Evolutionary conservation across 2,113 vertebrate genomes (phyloP).

Genomic region (Macrotus californicus): DNA sequence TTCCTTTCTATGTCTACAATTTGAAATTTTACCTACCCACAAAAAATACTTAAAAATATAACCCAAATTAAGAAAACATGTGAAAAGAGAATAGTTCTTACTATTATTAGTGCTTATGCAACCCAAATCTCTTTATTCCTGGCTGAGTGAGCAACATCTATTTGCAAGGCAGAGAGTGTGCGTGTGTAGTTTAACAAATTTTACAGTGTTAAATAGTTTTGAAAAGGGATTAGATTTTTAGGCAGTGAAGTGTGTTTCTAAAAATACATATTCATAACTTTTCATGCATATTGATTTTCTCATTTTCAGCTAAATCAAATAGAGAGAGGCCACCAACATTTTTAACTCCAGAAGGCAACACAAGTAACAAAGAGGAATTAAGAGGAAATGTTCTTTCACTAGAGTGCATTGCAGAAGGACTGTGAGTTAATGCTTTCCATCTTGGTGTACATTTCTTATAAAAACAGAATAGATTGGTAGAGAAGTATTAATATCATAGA

Average conservation of each 20-base stretch:
- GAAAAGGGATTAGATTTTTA: slow-evolving; percentile 46
- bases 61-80: neutral
- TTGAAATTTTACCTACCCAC: neutral
- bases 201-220: slow-evolving; percentile 17
- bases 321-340: slow-evolving; percentile 89
- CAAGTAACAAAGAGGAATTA: slow-evolving; percentile 90
- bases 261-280: slow-evolving; percentile 28
- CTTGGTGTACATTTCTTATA: neutral
- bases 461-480: neutral
- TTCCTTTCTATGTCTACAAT: neutral
- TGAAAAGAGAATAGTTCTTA: neutral
- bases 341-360: slow-evolving; percentile 85
- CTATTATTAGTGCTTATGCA: neutral
- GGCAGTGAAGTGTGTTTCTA: slow-evolving; percentile 16
- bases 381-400: slow-evolving; percentile 91
- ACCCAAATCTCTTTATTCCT: neutral
- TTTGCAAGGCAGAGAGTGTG: neutral
- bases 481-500: neutral
- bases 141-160: neutral
- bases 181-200: slow-evolving; percentile 1
- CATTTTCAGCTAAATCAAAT: slow-evolving; percentile 84
- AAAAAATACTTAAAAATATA: slow-evolving; percentile 1
- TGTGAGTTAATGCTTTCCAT: slow-evolving; percentile 84
- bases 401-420: slow-evolving; percentile 95
- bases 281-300: slow-evolving; percentile 52